Evolutionary conservation across 2,797 vertebrate species (phyloP).

Genomic region (Hybognathus amarus): DNA sequence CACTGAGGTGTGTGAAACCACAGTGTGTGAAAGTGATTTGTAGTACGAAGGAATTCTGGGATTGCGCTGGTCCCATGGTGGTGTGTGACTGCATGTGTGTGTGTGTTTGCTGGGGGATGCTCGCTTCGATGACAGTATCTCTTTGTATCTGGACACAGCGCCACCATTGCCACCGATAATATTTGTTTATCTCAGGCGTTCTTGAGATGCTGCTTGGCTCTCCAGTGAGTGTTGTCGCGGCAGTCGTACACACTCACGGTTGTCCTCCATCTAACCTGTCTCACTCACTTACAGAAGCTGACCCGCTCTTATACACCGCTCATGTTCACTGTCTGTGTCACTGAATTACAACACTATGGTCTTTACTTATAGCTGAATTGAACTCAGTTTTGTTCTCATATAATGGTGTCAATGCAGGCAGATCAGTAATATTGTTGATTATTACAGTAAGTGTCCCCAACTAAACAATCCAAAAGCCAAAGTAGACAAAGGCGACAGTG

Average conservation of each 20-base stretch:
- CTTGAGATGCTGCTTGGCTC: constrained; percentile 36
- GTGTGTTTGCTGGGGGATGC: constrained; percentile 77
- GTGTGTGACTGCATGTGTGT: constrained; percentile 56
- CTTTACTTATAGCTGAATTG: neutral
- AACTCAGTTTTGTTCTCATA: neutral
- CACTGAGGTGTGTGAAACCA: constrained; percentile 77
- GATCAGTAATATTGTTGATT: no score
- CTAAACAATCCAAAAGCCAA: no score
- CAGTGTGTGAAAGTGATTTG: constrained; percentile 75
- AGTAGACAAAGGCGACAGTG: no score
- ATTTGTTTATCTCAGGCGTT: constrained; percentile 73
- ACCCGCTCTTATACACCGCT: neutral
- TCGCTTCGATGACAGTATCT: constrained; percentile 80
- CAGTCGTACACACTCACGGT: constrained; percentile 15
- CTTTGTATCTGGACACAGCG: constrained; percentile 80
- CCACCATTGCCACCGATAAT: constrained; percentile 77
- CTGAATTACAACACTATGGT: neutral
- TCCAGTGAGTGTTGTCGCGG: constrained; percentile 4
- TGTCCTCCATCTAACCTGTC: constrained; percentile 22
- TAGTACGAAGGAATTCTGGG: constrained; percentile 36
- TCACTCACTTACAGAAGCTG: constrained; percentile 12
- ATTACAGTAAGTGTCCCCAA: no score
- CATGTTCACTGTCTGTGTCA: constrained; percentile 18
- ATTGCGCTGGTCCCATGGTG: constrained; percentile 24
- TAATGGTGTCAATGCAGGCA: no score